Evolutionary conservation across 2,797 vertebrate genomes (phyloP), one percentile per base, ranked within the genome.

Genomic region (Mormyrops boulengeri): DNA sequence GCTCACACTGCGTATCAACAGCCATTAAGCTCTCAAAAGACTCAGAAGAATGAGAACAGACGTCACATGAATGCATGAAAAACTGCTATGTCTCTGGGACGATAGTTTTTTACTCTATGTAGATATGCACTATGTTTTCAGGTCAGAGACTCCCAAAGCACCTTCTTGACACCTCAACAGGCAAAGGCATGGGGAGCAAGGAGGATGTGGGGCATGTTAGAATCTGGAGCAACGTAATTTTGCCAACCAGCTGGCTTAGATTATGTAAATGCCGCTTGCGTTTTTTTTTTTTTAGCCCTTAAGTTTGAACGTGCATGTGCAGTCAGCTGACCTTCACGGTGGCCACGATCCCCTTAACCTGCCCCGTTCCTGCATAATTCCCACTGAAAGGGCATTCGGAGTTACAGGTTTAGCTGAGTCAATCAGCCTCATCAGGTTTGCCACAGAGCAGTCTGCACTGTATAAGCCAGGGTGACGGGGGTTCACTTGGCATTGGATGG

Each of bases 301-400:
- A 5, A 41, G 17, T 17, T 44, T 44, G 53, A 86, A 88, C 52
- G 52, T 84, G 88, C 44, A 50, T 50, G 82, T 38, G 89, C 50
- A 86, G 85, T 85, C 80, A 89, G 44, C 50, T 80, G 90, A 85
- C 84, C 55, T 80, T 89, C 41, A 89, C 88, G 5, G 47, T 60
- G 89, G 69, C 19, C 89, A 86, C 49, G 57, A 90, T 89, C 88
- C 82, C 30, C 44, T 88, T 80, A 89, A 84, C 69, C 89, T 89
- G 34, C 52, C 90, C 88, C 60, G 55, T 73, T 91, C 80, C 89
- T 89, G 89, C 87, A 88, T 47, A 89, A 88, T 92, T 47, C 66
- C 73, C 26, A 34, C 82, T 41, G 82, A 89, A 89, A 86, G 89
- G 57, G 57, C 77, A 85, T 89, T 89, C 69, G 38, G 52, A 86